Conservation (phyloP, 2,888 invertebrate genomes). For the Orgyia antiqua region DNA sequence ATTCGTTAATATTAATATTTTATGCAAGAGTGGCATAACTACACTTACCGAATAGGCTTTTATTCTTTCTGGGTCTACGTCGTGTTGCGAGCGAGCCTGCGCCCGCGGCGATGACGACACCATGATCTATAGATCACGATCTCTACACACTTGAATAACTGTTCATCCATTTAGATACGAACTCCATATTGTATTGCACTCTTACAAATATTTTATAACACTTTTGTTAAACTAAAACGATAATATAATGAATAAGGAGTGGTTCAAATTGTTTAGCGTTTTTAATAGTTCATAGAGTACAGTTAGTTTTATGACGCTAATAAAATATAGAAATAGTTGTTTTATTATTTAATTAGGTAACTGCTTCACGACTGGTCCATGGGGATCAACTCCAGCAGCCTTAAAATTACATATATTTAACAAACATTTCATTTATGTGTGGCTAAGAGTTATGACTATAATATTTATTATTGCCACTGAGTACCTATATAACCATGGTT, state of each 20-base stretch:
- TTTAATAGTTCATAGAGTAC: conserved; percentile 3
- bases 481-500: no score
- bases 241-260: conserved; percentile 1
- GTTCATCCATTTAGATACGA: conserved; percentile 22
- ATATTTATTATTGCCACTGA: no score
- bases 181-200: conserved; percentile 28
- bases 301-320: no score
- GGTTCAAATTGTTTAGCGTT: neutral
- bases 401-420: no score
- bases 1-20: no score
- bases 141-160: conserved; percentile 37
- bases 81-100: conserved; percentile 64
- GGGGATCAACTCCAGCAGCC: no score
- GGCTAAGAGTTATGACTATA: no score
- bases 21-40: no score
- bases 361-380: no score
- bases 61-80: conserved; percentile 72
- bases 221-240: conserved; percentile 1
- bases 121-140: conserved; percentile 68
- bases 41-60: conserved; percentile 71
- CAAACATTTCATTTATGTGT: no score
- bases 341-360: no score
- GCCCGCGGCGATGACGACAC: conserved; percentile 75
- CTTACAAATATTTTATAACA: conserved; percentile 8
- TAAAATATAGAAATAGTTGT: no score